Base-by-base conservation (phyloP, 2,797 vertebrate species). In the Pseudocheirus occidentalis region DNA sequence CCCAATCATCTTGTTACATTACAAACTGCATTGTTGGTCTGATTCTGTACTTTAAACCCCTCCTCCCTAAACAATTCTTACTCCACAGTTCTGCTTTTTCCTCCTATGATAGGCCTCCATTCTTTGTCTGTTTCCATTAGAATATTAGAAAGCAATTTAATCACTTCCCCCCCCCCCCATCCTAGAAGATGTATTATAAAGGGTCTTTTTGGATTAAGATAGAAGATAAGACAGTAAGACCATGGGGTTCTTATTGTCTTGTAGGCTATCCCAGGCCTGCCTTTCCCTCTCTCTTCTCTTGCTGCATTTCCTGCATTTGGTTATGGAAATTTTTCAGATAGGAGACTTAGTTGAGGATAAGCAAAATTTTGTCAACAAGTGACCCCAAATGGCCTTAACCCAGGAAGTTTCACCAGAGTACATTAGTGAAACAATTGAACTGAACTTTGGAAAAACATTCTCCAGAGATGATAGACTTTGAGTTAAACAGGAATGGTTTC, bases 31-130 rank as follows among this genome's bases (percentile, higher is more conserved):
- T 5, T 62, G 27, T 53, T 53, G 55, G 55, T 34, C 55, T 29
- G 14, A 13, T 29, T 93, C 55, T 46, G 5, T 53, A 56, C 90
- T 92, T 11, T 46, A 62, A 58, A 40, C 57, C 90, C 55, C 28
- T 90, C 95, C 28, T 57, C 54, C 34, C n/a, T 10, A 57, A 14
- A 34, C 81, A 58, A 29, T 89, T 62, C 59, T 95, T 40, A 11
- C 28, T 59, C 52, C 87, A 91, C 90, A 18, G 56, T 95, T 95
- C 93, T 93, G 46, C 92, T 52, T 95, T 91, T 87, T 94, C 54
- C 81, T 13, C 92, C 55, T 95, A 92, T 59, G 34, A 50, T 52
- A 90, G n/a, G 53, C 57, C 54, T 56, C 3, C 90, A 94, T 89
- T 94, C 59, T 90, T 46, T 95, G 29, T 24, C 62, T 58, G 27